These are phyloP conservation scores for Paralinhomoeus sp. DNA, from an alignment of 2,888 invertebrate species.

Conservation along the genomic window DNA sequence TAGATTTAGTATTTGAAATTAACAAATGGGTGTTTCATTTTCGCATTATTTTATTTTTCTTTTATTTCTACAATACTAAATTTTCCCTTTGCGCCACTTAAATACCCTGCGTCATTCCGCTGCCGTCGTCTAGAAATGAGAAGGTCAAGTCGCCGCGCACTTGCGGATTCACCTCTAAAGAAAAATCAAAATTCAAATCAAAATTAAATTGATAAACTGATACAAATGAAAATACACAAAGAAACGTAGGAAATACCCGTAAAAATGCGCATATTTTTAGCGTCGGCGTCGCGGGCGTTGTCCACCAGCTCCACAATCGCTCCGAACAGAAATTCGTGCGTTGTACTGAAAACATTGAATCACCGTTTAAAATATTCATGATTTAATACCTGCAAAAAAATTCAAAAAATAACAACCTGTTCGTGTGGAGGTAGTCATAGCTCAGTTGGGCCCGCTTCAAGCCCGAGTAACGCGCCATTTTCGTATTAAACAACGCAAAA, in stretches of 20 bases:
- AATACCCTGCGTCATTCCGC: slow-evolving; percentile 30
- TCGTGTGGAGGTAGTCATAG: slow-evolving; percentile 8
- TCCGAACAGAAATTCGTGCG: slow-evolving; percentile 7
- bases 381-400: not conserved
- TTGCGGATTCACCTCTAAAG: too few relatives aligned
- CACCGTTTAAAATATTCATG: not conserved
- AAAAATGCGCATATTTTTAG: slow-evolving; percentile 27
- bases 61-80: too few relatives aligned
- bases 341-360: slow-evolving; percentile 7
- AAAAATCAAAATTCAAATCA: too few relatives aligned
- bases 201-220: too few relatives aligned
- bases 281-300: slow-evolving; percentile 32
- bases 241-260: too few relatives aligned
- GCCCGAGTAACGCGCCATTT: too few relatives aligned
- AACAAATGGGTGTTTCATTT: too few relatives aligned
- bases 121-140: slow-evolving; percentile 31
- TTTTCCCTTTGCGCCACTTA: too few relatives aligned
- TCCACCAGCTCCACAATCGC: slow-evolving; percentile 30
- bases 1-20: slow-evolving; percentile 11
- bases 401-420: too few relatives aligned
- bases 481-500: too few relatives aligned
- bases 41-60: too few relatives aligned
- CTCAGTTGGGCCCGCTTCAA: slow-evolving; percentile 7
- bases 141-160: slow-evolving; percentile 27
- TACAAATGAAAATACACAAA: slow-evolving; percentile 17